phyloP scores from a whole-genome alignment of 2,113 vertebrate genomes.

The Nerophis lumbriciformis region DNA sequence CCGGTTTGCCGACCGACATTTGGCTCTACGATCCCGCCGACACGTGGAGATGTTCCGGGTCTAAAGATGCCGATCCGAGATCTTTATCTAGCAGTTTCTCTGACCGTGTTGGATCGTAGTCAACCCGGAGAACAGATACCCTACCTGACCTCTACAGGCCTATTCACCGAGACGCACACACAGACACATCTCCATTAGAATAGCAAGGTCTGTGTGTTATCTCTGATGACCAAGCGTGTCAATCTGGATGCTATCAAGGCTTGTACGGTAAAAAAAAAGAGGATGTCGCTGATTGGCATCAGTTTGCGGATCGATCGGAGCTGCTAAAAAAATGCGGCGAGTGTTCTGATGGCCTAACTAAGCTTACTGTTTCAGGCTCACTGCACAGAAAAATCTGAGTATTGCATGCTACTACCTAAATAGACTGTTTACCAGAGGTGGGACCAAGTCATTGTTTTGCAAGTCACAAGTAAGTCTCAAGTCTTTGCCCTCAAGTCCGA shows the following conservation, averaged over 20 bases:
- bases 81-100: neutral
- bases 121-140: neutral
- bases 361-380: neutral
- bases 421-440: too few relatives aligned
- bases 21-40: too few relatives aligned
- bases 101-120: neutral
- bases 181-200: constrained; percentile 44
- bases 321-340: constrained; percentile 28
- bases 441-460: too few relatives aligned
- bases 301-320: constrained; percentile 46
- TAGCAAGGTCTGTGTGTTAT: constrained; percentile 24
- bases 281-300: constrained; percentile 59
- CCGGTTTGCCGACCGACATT: too few relatives aligned
- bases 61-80: neutral
- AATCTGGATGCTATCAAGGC: constrained; percentile 49
- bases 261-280: constrained; percentile 42
- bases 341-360: constrained; percentile 14
- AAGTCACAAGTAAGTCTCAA: too few relatives aligned
- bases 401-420: too few relatives aligned
- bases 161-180: constrained; percentile 5
- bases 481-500: too few relatives aligned
- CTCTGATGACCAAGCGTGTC: constrained; percentile 44
- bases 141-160: neutral
- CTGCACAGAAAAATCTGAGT: neutral
- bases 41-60: neutral